A percentile compares a stretch with the other conserved stretches of the same genome.
Evolutionary conservation across 37 sponge, comb jelly and placozoan genomes (phyloP).

Genomic region (Aplysina aerophoba): DNA sequence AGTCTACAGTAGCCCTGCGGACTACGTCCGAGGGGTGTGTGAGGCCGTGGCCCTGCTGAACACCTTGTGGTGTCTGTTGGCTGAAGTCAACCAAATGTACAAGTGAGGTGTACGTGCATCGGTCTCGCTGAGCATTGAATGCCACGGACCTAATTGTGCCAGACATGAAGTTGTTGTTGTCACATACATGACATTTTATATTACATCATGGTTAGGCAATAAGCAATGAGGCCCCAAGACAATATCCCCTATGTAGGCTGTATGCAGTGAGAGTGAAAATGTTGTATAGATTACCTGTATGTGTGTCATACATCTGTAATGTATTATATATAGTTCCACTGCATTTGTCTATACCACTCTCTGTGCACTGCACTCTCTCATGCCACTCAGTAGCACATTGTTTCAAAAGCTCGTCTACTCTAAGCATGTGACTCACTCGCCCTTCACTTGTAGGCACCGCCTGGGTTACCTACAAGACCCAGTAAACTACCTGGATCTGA

Average conservation of each 20-base stretch:
- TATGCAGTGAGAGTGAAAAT: no score
- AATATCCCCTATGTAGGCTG: no score
- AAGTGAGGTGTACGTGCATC: neutral
- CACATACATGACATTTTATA: neutral
- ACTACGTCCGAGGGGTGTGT: conserved; percentile 32
- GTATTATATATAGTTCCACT: no score
- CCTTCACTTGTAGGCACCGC: conserved; percentile 9
- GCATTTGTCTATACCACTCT: no score
- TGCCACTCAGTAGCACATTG: no score
- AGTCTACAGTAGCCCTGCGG: conserved; percentile 12
- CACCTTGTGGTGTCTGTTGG: conserved; percentile 6
- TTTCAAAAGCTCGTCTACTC: no score
- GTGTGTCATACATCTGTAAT: no score
- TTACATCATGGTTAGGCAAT: no score
- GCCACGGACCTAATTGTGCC: neutral
- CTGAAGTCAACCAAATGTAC: conserved; percentile 20
- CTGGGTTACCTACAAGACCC: conserved; percentile 12
- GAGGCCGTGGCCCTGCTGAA: neutral
- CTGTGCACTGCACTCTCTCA: neutral
- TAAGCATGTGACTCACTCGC: neutral
- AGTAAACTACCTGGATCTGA: conserved; percentile 19
- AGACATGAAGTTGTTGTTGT: no score
- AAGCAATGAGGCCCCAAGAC: no score
- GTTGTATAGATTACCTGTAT: no score
- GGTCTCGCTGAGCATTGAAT: no score